Evolutionary conservation across 2,113 vertebrate species (phyloP).

Genomic region (Bubalus kerabau): DNA sequence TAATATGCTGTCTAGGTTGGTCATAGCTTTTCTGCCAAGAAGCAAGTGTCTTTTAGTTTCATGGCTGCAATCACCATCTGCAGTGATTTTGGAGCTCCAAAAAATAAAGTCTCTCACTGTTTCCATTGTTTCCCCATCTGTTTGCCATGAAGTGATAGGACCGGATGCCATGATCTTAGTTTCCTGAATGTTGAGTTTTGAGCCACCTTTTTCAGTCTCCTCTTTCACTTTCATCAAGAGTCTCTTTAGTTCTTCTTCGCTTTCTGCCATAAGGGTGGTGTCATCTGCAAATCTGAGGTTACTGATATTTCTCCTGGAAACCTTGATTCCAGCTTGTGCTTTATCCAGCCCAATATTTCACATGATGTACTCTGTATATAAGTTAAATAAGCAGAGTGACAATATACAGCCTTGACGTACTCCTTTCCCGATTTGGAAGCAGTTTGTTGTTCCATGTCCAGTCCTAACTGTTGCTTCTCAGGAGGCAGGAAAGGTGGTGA

Average conservation of each 20-base stretch:
- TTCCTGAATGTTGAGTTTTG: not conserved
- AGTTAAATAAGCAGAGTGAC: not conserved
- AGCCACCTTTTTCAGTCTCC: not conserved
- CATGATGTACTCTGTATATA: not conserved
- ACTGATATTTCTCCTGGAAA: not conserved
- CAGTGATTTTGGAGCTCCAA: fast-evolving
- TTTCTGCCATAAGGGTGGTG: not conserved
- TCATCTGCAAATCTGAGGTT: not conserved
- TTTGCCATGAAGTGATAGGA: not conserved
- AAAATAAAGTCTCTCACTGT: not conserved
- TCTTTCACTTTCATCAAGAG: not conserved
- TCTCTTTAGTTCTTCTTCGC: not conserved
- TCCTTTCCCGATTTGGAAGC: not conserved
- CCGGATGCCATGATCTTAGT: not conserved
- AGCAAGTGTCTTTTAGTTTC: not conserved
- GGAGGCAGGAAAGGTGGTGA: not conserved
- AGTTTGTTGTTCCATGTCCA: not conserved
- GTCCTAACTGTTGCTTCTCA: not conserved
- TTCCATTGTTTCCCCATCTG: not conserved
- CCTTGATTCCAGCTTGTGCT: not conserved
- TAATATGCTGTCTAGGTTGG: not conserved
- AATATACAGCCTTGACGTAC: not conserved
- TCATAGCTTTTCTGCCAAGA: not conserved
- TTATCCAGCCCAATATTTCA: not conserved
- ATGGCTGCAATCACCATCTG: not conserved